Conservation (phyloP, 2,888 invertebrate genomes). For the Lepidochitona cinerea region DNA sequence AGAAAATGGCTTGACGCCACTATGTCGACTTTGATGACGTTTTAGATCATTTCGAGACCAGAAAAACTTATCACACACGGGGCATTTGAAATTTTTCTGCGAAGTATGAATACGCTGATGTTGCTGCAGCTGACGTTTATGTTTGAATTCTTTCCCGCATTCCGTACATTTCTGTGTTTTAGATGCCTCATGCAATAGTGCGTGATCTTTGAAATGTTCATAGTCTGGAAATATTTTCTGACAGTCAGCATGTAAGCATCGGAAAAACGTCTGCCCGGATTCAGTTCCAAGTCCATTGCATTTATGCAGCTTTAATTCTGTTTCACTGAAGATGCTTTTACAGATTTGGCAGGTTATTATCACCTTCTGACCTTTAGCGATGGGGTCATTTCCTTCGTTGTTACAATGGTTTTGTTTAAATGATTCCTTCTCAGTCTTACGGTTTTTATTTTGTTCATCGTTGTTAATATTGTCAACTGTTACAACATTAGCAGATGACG, state of each 20-base stretch:
- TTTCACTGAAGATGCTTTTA: too few species aligned
- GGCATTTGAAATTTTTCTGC: slow-evolving; percentile 33
- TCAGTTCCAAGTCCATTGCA: too few species aligned
- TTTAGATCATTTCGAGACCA: background rate
- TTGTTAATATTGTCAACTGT: too few species aligned
- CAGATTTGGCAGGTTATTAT: too few species aligned
- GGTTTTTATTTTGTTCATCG: too few species aligned
- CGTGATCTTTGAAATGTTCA: slow-evolving; percentile 16
- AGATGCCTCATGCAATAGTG: slow-evolving; percentile 34
- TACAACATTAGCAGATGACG: too few species aligned
- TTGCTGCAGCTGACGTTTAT: slow-evolving; percentile 35
- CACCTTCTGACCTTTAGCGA: too few species aligned
- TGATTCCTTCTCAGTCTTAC: too few species aligned
- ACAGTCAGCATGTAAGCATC: background rate
- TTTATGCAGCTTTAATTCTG: too few species aligned
- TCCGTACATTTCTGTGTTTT: slow-evolving; percentile 37
- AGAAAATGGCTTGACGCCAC: background rate
- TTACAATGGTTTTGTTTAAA: too few species aligned
- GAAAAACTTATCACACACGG: slow-evolving; percentile 19
- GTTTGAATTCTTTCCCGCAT: slow-evolving; percentile 41
- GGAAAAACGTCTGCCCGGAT: background rate
- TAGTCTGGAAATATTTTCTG: background rate
- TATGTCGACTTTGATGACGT: slow-evolving; percentile 10
- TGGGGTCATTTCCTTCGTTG: too few species aligned
- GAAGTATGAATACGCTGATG: slow-evolving; percentile 36